Base-by-base conservation (phyloP, 35 echinoderm and acorn worm species). In the Patiria miniata region DNA sequence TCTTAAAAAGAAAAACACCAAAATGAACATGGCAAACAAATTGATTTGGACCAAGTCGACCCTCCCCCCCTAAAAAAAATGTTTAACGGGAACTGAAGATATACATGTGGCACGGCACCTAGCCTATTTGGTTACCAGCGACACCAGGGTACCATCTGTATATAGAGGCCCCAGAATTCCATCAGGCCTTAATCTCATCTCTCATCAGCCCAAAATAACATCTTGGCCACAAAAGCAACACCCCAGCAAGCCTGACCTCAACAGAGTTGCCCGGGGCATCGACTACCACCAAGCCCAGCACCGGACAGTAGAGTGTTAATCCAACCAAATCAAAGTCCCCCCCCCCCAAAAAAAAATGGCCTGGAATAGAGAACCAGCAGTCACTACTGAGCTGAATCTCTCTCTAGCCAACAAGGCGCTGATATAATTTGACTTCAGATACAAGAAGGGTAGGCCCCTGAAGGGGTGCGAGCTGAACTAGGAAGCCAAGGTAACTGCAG, bases 141-240 rank as follows among this genome's bases (percentile, higher is more conserved):
- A 47, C 12, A 47, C 12, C 42, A 47, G 42, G 42, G 42, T 47
- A 47, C 42, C 42, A 47, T 6, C 4, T 12, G 4, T 47, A 47
- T 47, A 12, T 47, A 12, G 42, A 47, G 42, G 12, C 42, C 65
- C 29, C 0, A 34, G 65, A 73, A 73, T 73, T 73, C 34, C 14
- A 30, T 73, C 65, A 18, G 26, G 26, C 65, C 23, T 23, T 34
- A 73, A 73, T 73, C 30, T 73, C 65, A 10, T 73, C 65, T 26
- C 65, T 36, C 65, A 73, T 73, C 65, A 73, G 34, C 23, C 65
- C 34, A 73, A 73, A 73, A 73, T 34, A 73, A 73, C 65, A 73
- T 73, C 65, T 73, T 73, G 65, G 29, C 2, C 7, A 23, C 23
- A 73, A 73, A 7, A 73, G 65, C 65, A 73, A 73, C 65, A 73